phyloP scores from a whole-genome alignment of 2,113 vertebrate genomes.

The Cygnus buccinator region DNA sequence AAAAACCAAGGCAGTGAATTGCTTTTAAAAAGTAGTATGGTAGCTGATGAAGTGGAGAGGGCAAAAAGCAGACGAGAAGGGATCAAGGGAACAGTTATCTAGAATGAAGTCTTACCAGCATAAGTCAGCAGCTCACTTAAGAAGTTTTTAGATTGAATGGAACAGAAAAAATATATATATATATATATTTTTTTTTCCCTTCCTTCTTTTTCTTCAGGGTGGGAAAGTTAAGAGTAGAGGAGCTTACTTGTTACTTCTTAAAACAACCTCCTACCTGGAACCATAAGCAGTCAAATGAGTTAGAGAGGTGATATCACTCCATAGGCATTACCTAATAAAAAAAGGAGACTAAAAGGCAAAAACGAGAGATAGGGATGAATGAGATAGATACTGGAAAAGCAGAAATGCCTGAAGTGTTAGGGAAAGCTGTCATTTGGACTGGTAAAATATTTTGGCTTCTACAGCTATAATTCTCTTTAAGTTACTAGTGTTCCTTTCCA shows the following conservation, averaged over 20 bases:
- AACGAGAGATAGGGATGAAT: rapidly evolving
- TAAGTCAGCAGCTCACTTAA: not conserved
- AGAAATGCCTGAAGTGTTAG: not conserved
- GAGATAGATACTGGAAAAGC: not conserved
- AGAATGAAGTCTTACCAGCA: not conserved
- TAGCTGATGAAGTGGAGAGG: not conserved
- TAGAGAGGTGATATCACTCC: not conserved
- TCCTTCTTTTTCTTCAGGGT: not conserved
- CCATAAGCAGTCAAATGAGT: not conserved
- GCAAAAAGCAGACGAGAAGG: constrained; percentile 14
- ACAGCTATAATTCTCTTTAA: not conserved
- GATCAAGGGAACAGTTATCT: not conserved
- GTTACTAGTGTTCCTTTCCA: not conserved
- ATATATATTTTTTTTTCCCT: too few relatives aligned
- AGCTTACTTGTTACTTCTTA: not conserved
- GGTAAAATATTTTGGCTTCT: not conserved
- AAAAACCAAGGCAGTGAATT: not conserved
- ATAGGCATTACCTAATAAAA: not conserved
- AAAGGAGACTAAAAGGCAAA: not conserved
- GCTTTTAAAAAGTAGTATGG: constrained; percentile 2
- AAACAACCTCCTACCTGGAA: not conserved
- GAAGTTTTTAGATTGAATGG: not conserved
- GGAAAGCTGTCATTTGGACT: not conserved
- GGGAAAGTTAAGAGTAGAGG: not conserved
- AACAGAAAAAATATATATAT: not conserved